Base-by-base conservation (phyloP, 2,113 vertebrate species). In the Eptesicus fuscus region DNA sequence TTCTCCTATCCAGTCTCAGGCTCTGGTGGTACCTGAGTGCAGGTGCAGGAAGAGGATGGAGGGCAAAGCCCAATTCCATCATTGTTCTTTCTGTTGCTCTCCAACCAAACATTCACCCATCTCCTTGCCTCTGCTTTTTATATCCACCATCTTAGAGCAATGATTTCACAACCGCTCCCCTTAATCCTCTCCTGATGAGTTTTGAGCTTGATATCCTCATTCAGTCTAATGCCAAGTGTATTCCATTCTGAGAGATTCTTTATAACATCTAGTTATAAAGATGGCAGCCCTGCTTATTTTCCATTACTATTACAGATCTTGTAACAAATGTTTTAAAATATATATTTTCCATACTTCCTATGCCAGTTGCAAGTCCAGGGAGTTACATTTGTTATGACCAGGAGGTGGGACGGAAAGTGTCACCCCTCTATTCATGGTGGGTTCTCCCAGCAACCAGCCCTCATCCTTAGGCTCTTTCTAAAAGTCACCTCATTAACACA, bases 301-400 rank as follows among this genome's bases (percentile, higher is more conserved):
- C 37, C 18, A 40, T 10, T 51, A 47, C 9, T 61, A 37, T 63
- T 37, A 28, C 2, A 76, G 17, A 44, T 37, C 25, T 67, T 28
- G 51, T 70, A 76, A n/a, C 59, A 37, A 49, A 65, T 23, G n/a
- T 76, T 89, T 78, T n/a, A 7, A 82, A 93, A 42, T 61, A 71
- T 56, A 53, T 25, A 13, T 23, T 73, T 85, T 53, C 30, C 42
- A 40, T 16, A 47, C 7, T 83, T 65, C 2, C 10, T 25, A 30
- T 80, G 35, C 37, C 56, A 44, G 3, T 23, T 13, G 30, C 30
- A 82, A 63, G 18, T 63, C 56, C 17, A 44, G 59, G 37, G 42
- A 37, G 14, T 40, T 61, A 61, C 35, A 14, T 37, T 20, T 32
- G 16, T 59, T 59, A 35, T 87, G 28, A 59, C 37, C 25, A 87